A percentile compares a stretch with the other conserved stretches of the same genome.
phyloP scores from a whole-genome alignment of 2,888 invertebrate genomes.

The Phalangium opilio region DNA sequence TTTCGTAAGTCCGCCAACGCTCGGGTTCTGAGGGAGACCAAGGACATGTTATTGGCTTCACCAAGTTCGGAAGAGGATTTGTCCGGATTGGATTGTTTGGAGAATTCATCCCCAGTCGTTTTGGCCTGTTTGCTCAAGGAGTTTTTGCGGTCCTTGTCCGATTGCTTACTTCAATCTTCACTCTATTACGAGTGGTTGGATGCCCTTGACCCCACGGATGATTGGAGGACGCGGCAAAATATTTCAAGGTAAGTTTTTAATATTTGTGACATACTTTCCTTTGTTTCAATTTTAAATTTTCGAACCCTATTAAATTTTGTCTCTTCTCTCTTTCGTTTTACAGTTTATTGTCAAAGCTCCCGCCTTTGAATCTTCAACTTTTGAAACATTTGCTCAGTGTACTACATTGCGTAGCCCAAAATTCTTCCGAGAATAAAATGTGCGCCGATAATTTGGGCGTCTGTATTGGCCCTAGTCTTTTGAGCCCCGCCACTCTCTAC shows the following conservation, averaged over 20 bases:
- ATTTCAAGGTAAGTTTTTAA: slow-evolving; percentile 11
- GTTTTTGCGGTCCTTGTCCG: slow-evolving; percentile 62
- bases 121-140: slow-evolving; percentile 51
- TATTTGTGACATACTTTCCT: not conserved
- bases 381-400: slow-evolving; percentile 67
- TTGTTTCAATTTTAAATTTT: not conserved
- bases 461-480: slow-evolving; percentile 69
- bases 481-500: slow-evolving; percentile 42
- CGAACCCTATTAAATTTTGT: no score
- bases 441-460: slow-evolving; percentile 71
- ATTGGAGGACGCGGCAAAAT: slow-evolving; percentile 12
- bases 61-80: no score
- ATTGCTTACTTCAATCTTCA: slow-evolving; percentile 49
- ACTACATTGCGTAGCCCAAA: slow-evolving; percentile 59
- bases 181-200: slow-evolving; percentile 43
- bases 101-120: slow-evolving; percentile 56
- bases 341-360: slow-evolving; percentile 43
- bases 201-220: slow-evolving; percentile 19
- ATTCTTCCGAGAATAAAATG: slow-evolving; percentile 64
- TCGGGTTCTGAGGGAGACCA: slow-evolving; percentile 45
- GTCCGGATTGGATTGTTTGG: slow-evolving; percentile 35
- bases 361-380: slow-evolving; percentile 58
- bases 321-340: no score
- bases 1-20: slow-evolving; percentile 75
- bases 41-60: slow-evolving; percentile 37